Evolutionary conservation across 2,888 invertebrate genomes (phyloP).

Genomic region (Netelia virgata): DNA sequence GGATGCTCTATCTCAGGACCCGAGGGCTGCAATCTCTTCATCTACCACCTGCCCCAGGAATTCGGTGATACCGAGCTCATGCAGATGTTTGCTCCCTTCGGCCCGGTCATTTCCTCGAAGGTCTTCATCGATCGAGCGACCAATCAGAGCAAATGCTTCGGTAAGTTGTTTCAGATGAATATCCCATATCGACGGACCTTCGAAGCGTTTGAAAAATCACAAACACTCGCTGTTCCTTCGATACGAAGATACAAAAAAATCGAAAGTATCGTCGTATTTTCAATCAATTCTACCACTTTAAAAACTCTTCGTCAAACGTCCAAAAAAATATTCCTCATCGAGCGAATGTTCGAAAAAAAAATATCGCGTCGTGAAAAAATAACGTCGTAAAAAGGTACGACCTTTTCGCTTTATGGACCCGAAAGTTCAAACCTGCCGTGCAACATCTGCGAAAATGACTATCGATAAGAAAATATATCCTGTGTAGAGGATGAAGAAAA

Average conservation of each 20-base stretch:
- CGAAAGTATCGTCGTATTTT: too few relatives aligned
- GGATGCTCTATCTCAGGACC: slow-evolving; percentile 99
- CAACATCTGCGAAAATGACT: slow-evolving; percentile 1
- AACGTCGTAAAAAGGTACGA: not conserved
- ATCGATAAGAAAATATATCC: slow-evolving; percentile 10
- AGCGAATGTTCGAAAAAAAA: too few relatives aligned
- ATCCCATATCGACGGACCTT: too few relatives aligned
- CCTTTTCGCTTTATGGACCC: not conserved
- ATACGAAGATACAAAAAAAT: too few relatives aligned
- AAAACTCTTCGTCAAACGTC: too few relatives aligned
- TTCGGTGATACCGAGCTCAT: slow-evolving; percentile 99
- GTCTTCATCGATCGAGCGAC: slow-evolving; percentile 99
- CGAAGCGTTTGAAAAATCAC: too few relatives aligned
- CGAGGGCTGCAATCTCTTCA: slow-evolving; percentile 99
- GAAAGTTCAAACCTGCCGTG: not conserved
- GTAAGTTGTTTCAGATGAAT: slow-evolving; percentile 87
- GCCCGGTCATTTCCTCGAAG: slow-evolving; percentile 99
- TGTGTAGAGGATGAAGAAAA: not conserved
- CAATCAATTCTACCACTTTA: too few relatives aligned
- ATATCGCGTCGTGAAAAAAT: not conserved
- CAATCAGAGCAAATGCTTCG: slow-evolving; percentile 99
- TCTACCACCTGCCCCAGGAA: slow-evolving; percentile 99
- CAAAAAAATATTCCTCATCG: too few relatives aligned
- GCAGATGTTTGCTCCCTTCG: slow-evolving; percentile 99
- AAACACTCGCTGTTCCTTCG: not conserved